phyloP scores from a whole-genome alignment of 2,888 invertebrate genomes.

The Drosophila mulleri region DNA sequence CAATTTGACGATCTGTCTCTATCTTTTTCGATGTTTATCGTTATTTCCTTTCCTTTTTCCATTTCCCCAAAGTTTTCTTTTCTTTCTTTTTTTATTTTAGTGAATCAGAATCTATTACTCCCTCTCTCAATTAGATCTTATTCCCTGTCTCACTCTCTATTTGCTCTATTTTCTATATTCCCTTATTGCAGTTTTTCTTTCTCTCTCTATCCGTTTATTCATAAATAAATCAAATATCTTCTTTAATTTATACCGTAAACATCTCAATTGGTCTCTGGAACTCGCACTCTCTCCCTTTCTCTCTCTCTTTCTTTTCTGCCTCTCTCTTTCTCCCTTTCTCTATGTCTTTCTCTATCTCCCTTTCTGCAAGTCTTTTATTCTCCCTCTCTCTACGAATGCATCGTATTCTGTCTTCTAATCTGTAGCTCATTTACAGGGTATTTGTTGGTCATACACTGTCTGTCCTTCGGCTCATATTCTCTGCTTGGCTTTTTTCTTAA shows the following conservation, averaged over 20 bases:
- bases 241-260: too few species aligned
- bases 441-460: neutral
- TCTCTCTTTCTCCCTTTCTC: neutral
- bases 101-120: too few species aligned
- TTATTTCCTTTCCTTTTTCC: too few species aligned
- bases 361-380: neutral
- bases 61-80: too few species aligned
- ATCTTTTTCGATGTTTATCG: too few species aligned
- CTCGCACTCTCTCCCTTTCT: neutral
- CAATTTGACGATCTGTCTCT: too few species aligned
- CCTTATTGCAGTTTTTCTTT: too few species aligned
- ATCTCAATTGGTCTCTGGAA: too few species aligned
- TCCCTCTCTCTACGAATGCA: neutral
- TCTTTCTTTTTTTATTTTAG: neutral
- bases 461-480: neutral
- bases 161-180: too few species aligned
- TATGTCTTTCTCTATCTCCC: neutral
- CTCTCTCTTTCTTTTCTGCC: neutral
- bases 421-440: neutral
- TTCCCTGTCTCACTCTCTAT: neutral
- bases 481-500: conserved; percentile 13
- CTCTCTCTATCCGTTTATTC: too few species aligned
- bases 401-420: too few species aligned
- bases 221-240: too few species aligned
- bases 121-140: neutral